Evolutionary conservation across 2,888 invertebrate genomes (phyloP), one percentile per base, ranked within the genome.

Genomic region (Trisateles emortualis): DNA sequence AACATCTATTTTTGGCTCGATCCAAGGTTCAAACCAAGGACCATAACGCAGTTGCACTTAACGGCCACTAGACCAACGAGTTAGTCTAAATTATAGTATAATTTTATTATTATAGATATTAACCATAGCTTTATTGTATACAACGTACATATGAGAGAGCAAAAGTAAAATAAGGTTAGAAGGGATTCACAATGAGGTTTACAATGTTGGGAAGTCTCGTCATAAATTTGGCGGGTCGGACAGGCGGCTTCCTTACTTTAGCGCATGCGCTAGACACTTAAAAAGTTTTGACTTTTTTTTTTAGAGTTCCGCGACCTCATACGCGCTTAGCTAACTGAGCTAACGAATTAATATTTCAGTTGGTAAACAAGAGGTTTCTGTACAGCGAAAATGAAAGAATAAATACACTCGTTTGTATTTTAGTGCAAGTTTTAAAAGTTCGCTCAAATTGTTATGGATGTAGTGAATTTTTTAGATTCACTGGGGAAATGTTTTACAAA

Each of bases 141-240:
- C 3, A 22, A 16, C 8, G 46, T 39, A 49, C 26, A 51, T 65
- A 54, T 52, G 58, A 71, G 68, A 61, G 48, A 53, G 30, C 43
- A 64, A 67, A 60, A 60, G 52, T 35, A 55, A 59, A 54, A 62
- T 59, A 67, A 64, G 59, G 60, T 59, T 64, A 45, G 45, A 63
- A 71, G 64, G 70, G 64, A 68, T 65, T 65, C 69, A 54, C 51
- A 45, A 24, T 24, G 43, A 59, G 58, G 67, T 72, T 79, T 72
- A 79, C 70, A 72, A 51, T 60, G 74, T 72, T 72, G 72, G 76
- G 76, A 77, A 77, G 76, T 74, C 73, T 68, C 76, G 72, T 78
- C 85, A 83, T 88, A 87, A 88, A 88, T 88, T 83, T 74, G 71
- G 76, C 60, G 72, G 73, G 60, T 65, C 69, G 78, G 82, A 81